Percentiles rank a stretch among this genome's conserved stretches.
Conservation (phyloP, 1,140 invertebrate species). For the Hesperophylax magnus region DNA sequence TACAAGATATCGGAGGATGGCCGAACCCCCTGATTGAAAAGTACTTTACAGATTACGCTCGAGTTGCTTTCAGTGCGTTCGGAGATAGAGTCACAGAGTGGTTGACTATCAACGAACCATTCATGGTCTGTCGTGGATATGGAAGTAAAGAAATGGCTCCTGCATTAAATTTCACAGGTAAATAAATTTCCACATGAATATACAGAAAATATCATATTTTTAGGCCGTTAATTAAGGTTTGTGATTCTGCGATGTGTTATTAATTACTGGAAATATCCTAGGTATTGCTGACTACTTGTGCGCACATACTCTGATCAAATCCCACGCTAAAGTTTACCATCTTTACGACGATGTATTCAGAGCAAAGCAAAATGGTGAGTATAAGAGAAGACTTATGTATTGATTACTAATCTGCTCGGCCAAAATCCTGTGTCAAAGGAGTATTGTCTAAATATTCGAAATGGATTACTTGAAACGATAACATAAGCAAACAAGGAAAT, state of each 20-base stretch:
- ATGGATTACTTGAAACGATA: no score
- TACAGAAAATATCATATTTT: background rate
- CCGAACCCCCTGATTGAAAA: conserved; percentile 70
- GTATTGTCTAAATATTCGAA: no score
- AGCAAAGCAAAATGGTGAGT: conserved; percentile 48
- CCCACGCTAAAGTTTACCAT: conserved; percentile 58
- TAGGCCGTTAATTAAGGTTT: no score
- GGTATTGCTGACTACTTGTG: conserved; percentile 71
- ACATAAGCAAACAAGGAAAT: no score
- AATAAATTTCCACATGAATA: conserved; percentile 25
- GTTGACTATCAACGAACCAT: conserved; percentile 77
- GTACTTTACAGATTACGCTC: conserved; percentile 71
- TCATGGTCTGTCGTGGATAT: conserved; percentile 69
- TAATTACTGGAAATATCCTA: conserved; percentile 61
- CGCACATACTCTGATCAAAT: conserved; percentile 69
- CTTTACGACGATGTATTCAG: conserved; percentile 50
- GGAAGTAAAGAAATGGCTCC: conserved; percentile 66
- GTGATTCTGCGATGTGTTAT: background rate
- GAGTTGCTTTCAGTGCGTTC: conserved; percentile 68
- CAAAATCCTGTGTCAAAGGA: no score
- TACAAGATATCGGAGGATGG: conserved; percentile 73
- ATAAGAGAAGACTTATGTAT: no score
- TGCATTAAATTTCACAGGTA: conserved; percentile 61
- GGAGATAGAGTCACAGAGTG: conserved; percentile 73
- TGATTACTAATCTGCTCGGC: no score